Evolutionary conservation across 2,797 vertebrate species (phyloP), one percentile per base, ranked within the genome.

Genomic region (Diceros bicornis): DNA sequence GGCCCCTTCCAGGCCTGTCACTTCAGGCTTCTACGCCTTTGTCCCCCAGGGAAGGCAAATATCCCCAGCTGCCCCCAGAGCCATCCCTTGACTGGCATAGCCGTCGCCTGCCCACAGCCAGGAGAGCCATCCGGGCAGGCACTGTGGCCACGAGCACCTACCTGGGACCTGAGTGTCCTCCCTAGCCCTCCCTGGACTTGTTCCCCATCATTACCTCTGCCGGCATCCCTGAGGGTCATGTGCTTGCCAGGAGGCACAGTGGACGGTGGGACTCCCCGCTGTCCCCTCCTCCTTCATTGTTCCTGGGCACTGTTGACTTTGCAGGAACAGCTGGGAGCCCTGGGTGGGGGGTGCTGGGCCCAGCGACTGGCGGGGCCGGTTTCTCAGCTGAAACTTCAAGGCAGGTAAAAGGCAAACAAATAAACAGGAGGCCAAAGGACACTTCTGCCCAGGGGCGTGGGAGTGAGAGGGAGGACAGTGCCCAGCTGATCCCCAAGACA

Each of bases 261-360:
- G 89, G n/a, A 97, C 94, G 92, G 79, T 92, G 87, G 94, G 98
- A 96, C 98, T 98, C 95, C 95, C 68, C 23, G 92, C 97, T 71
- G 95, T 97, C 96, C 97, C 98, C 92, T 98, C 97, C 98, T 95
- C 27, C 20, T 10, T n/a, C 98, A 96, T 98, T 98, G 98, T 98
- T 98, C 97, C 97, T 97, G 96, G 98, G 96, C 94, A 52, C 96
- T 98, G 96, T 97, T 98, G 98, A 98, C 98, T 98, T 98, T 98
- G 95, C 92, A 92, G 98, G 47, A 97, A 94, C 4, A 64, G 72
- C 97, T 97, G 91, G 96, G 98, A 97, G 96, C 95, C 96, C 96
- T 75, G 37, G 37, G 91, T 92, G 97, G 64, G 98, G 90, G 95
- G 95, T 97, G 89, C 92, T 91, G 95, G 96, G 88, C 94, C 96